Conservation (phyloP, 2,888 invertebrate genomes). For the Xestia rhomboidea region DNA sequence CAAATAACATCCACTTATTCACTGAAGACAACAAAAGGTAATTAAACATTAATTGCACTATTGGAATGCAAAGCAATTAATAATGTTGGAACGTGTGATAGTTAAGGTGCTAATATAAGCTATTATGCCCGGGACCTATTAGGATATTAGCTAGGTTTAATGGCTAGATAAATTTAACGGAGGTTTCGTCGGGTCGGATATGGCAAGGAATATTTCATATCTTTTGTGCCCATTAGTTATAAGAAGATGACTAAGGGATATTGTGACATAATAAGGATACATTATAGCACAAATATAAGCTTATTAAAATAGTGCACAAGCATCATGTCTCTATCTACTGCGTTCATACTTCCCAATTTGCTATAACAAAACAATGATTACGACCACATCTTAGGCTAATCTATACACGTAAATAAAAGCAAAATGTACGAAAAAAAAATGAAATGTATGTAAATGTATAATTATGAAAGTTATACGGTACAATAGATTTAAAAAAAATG, state of each 20-base stretch:
- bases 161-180: constrained; percentile 32
- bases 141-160: constrained; percentile 37
- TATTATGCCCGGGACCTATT: constrained; percentile 18
- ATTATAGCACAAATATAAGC: neutral
- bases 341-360: neutral
- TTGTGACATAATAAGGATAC: neutral
- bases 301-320: neutral
- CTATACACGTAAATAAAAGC: too few relatives aligned
- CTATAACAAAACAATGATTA: too few relatives aligned
- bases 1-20: neutral
- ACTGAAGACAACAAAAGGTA: neutral
- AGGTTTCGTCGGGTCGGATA: constrained; percentile 31
- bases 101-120: constrained; percentile 27
- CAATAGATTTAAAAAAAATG: too few relatives aligned
- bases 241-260: neutral
- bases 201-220: constrained; percentile 27
- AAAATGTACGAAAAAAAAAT: too few relatives aligned
- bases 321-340: neutral
- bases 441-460: too few relatives aligned
- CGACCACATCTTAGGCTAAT: too few relatives aligned
- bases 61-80: constrained; percentile 32
- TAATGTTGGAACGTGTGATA: constrained; percentile 12
- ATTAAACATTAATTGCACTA: constrained; percentile 20
- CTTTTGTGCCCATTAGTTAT: neutral
- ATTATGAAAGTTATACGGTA: too few relatives aligned